phyloP scores from a whole-genome alignment of 2,888 invertebrate species.

The Melinaea marsaeus region DNA sequence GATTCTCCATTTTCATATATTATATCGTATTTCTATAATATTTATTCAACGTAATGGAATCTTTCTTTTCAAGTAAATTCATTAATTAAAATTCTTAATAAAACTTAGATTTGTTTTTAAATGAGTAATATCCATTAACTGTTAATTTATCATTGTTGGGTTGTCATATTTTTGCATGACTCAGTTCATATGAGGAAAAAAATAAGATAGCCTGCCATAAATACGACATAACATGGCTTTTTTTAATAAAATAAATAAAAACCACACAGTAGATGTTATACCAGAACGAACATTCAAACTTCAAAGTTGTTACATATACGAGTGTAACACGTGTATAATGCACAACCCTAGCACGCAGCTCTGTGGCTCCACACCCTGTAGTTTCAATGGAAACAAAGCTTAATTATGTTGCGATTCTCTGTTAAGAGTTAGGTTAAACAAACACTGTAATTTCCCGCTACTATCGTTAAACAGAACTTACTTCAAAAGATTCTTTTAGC shows the following conservation, averaged over 20 bases:
- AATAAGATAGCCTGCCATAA: too few relatives aligned
- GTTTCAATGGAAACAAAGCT: slow-evolving; percentile 5
- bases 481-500: not conserved
- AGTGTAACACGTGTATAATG: not conserved
- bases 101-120: too few relatives aligned
- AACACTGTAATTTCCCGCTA: not conserved
- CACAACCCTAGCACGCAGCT: slow-evolving; percentile 1
- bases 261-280: not conserved
- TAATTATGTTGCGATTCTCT: not conserved
- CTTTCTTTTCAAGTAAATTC: too few relatives aligned
- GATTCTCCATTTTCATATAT: too few relatives aligned
- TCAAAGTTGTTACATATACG: not conserved
- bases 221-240: too few relatives aligned
- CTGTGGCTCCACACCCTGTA: not conserved
- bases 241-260: not conserved
- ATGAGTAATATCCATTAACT: too few relatives aligned
- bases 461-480: not conserved
- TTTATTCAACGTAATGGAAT: too few relatives aligned
- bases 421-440: slow-evolving; percentile 2
- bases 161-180: too few relatives aligned
- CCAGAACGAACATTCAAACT: not conserved
- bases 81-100: too few relatives aligned
- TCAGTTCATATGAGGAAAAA: too few relatives aligned
- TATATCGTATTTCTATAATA: too few relatives aligned
- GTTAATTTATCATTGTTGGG: too few relatives aligned